Base-by-base conservation (phyloP, 2,888 invertebrate genomes). In the Caenorhabditis sp. region DNA sequence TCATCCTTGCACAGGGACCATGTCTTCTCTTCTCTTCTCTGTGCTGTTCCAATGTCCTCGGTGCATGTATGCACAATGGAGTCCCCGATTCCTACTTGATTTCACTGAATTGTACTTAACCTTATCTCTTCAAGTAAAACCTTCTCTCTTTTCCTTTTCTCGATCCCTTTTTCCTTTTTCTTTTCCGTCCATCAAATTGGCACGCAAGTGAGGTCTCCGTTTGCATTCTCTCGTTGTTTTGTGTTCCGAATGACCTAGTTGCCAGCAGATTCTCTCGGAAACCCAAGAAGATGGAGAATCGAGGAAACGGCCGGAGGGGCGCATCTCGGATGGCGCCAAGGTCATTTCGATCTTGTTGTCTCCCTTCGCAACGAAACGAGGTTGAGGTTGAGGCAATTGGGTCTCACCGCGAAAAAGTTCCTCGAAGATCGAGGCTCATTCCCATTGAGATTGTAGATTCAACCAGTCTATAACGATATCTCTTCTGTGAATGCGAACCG, bases 1-100 rank as follows among this genome's bases (percentile, higher is more conserved):
- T 93, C 93, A 94, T 94, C 93, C 93, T 93, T 94, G 93, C 93
- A 93, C 93, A 94, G 93, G 93, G 93, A 93, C 93, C 93, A 93
- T 93, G 93, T n/a, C n/a, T n/a, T n/a, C n/a, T n/a, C 45, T 45
- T 22, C 20, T 45, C 45, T 45, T 45, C 45, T 45, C 45, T 45
- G 45, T 45, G 22, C 22, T 45, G 45, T 45, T 45, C 45, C 45
- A 45, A 45, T 45, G 45, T 45, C 22, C 45, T 45, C 45, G 45
- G 45, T 22, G 22, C 22, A 45, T n/a, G 13, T 9, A 32, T 8
- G 11, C 32, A 8, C 6, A 11, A 32, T 32, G 11, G 7, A 32
- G 11, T 8, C 32, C 7, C n/a, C n/a, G n/a, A n/a, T n/a, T n/a
- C n/a, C n/a, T n/a, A n/a, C n/a, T n/a, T n/a, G n/a, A n/a, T n/a